Percentiles rank a stretch among this genome's conserved stretches.
These are phyloP conservation scores for Ceratothoa steindachneri DNA, from an alignment of 2,888 invertebrate species.

Conservation along the genomic window DNA sequence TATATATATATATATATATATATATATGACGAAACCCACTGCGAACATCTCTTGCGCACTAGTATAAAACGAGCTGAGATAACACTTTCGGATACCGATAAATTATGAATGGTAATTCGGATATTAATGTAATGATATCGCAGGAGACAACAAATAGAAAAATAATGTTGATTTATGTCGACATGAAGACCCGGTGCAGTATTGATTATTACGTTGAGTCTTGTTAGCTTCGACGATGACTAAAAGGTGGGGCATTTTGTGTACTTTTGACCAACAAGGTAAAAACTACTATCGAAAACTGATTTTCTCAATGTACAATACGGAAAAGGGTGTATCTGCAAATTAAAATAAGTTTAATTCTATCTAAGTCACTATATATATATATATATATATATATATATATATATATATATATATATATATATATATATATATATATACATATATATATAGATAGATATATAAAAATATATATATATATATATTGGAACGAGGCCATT, in stretches of 20 bases:
- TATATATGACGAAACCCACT: neutral
- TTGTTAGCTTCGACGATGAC: no score
- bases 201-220: neutral
- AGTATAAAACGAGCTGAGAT: neutral
- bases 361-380: neutral
- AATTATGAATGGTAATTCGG: neutral
- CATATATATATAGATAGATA: no score
- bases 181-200: neutral
- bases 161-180: constrained; percentile 10
- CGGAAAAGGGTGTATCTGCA: no score
- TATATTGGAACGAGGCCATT: no score
- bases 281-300: no score
- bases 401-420: neutral
- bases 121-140: constrained; percentile 8
- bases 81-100: neutral
- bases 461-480: neutral
- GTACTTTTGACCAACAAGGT: no score
- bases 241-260: no score
- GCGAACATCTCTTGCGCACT: neutral
- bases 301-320: no score
- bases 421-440: neutral
- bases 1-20: neutral
- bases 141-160: neutral
- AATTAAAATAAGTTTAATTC: no score
- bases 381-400: constrained; percentile 2